Percentiles rank a stretch among this genome's conserved stretches.
These are phyloP conservation scores for Stichodactyla mertensii DNA, from an alignment of 64 coral and sea anemone genomes.

Conservation along the genomic window DNA sequence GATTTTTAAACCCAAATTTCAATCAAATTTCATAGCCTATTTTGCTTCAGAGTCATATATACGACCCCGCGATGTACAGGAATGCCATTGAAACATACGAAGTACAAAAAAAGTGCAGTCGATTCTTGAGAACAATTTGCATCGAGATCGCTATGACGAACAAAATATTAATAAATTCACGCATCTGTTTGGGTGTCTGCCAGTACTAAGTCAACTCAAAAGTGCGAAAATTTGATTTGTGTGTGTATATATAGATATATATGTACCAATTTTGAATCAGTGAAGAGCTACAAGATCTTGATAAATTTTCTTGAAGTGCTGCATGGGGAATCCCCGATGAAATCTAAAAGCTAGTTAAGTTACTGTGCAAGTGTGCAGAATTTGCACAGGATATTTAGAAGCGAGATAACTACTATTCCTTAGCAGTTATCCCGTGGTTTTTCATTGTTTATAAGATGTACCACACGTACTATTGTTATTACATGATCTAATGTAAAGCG, in stretches of 20 bases:
- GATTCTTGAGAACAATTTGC: neutral
- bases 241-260: neutral
- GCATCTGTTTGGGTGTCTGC: constrained; percentile 30
- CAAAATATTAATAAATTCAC: neutral
- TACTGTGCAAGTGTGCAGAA: neutral
- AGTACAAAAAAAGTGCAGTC: neutral
- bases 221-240: constrained; percentile 6
- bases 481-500: constrained; percentile 11
- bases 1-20: neutral
- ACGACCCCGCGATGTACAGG: neutral
- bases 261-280: neutral
- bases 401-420: neutral
- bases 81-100: neutral
- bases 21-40: neutral
- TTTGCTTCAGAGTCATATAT: neutral
- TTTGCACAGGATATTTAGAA: neutral
- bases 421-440: neutral
- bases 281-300: neutral
- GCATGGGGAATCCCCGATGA: constrained; percentile 8
- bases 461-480: constrained; percentile 22
- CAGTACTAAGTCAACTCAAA: neutral
- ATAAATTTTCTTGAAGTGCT: neutral
- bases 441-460: constrained; percentile 8
- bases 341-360: neutral
- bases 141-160: neutral